Evolutionary conservation across 2,888 invertebrate genomes (phyloP).

Genomic region (Lasiommata megera): DNA sequence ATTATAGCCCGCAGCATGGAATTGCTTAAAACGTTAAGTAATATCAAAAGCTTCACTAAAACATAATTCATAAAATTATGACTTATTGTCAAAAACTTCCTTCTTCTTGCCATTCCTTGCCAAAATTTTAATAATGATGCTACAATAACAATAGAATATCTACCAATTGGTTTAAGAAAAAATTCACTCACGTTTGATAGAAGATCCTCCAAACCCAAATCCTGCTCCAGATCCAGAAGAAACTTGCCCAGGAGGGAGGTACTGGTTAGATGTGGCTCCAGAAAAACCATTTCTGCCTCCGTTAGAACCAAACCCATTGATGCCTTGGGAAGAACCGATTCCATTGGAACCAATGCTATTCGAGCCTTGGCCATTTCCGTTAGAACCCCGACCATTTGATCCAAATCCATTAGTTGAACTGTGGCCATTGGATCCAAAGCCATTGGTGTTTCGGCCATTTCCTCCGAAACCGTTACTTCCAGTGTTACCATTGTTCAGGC

Average conservation of each 20-base stretch:
- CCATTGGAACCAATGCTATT: too few species aligned
- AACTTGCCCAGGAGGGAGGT: constrained; percentile 64
- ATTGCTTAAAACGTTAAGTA: too few species aligned
- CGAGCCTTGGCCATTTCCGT: constrained; percentile 28
- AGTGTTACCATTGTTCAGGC: not conserved
- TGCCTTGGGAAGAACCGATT: constrained; percentile 30
- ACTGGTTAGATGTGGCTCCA: constrained; percentile 64
- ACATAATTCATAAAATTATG: too few species aligned
- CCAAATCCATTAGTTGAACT: constrained; percentile 9
- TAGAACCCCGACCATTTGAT: not conserved
- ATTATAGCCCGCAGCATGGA: too few species aligned
- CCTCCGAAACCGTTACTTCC: constrained; percentile 3
- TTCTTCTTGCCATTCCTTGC: too few species aligned
- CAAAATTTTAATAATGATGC: too few species aligned
- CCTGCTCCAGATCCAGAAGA: constrained; percentile 39
- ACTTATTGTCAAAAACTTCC: too few species aligned
- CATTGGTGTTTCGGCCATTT: not conserved
- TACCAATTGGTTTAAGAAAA: not conserved
- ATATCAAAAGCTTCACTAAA: too few species aligned
- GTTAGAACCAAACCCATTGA: constrained; percentile 34
- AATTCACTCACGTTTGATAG: constrained; percentile 34
- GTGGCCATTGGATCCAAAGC: constrained; percentile 11
- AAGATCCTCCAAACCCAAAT: constrained; percentile 28
- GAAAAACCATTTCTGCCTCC: constrained; percentile 36
- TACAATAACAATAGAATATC: too few species aligned